These are phyloP conservation scores for Brachynemurus nebulosus DNA, from an alignment of 2,888 invertebrate genomes.

Conservation along the genomic window DNA sequence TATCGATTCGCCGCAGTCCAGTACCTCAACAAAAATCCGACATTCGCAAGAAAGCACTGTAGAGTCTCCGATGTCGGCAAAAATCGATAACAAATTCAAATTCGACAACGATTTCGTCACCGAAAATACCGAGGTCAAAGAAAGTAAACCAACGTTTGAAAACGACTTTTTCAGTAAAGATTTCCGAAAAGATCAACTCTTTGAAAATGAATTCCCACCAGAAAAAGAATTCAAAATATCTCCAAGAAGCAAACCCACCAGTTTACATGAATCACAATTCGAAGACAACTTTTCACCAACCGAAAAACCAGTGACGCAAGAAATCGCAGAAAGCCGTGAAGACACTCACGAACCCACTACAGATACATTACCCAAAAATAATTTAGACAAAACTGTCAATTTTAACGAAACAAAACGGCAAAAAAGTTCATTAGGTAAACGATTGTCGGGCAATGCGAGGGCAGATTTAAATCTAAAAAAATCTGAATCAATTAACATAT, in stretches of 20 bases:
- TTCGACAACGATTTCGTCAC: constrained; percentile 53
- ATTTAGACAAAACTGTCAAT: constrained; percentile 20
- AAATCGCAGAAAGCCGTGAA: constrained; percentile 21
- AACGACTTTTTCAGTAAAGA: constrained; percentile 24
- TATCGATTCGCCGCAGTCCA: constrained; percentile 6
- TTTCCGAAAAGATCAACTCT: constrained; percentile 35
- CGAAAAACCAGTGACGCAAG: constrained; percentile 18
- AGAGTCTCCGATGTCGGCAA: not conserved
- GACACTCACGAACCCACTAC: constrained; percentile 21
- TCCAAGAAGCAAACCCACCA: constrained; percentile 19
- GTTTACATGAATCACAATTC: constrained; percentile 29
- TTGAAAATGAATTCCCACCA: constrained; percentile 58
- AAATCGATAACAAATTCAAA: constrained; percentile 6
- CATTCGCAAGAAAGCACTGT: not conserved
- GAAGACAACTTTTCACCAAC: constrained; percentile 45
- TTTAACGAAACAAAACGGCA: constrained; percentile 18
- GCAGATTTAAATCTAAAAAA: constrained; percentile 59
- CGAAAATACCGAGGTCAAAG: constrained; percentile 23
- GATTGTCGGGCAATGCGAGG: constrained; percentile 20
- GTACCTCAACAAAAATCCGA: not conserved
- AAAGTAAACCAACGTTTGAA: constrained; percentile 15
- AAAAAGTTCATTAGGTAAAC: constrained; percentile 24
- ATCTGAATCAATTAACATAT: constrained; percentile 82
- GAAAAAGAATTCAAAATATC: constrained; percentile 22
- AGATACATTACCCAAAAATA: constrained; percentile 21